phyloP scores from a whole-genome alignment of 2,797 vertebrate genomes.

The Luscinia megarhynchos region DNA sequence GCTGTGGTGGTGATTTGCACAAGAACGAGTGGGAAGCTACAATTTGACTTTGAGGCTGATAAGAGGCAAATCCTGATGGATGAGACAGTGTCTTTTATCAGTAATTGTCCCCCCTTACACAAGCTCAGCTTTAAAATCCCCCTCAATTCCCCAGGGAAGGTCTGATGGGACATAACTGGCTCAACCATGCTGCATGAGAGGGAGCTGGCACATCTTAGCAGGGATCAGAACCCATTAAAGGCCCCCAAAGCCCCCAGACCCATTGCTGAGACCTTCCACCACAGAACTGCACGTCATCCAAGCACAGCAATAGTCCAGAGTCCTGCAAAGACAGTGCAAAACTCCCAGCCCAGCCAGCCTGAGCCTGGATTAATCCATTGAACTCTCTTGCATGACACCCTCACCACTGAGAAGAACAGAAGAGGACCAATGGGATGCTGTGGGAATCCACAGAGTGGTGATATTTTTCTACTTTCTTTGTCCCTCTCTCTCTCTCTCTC shows the following conservation, averaged over 20 bases:
- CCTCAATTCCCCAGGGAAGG: neutral
- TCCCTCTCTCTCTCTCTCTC: neutral
- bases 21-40: neutral
- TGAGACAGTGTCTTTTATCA: neutral
- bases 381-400: no score
- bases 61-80: neutral
- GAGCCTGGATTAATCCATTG: no score
- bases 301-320: neutral
- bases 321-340: accelerated
- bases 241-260: neutral
- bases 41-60: no score
- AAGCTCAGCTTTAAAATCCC: neutral
- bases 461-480: neutral
- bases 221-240: no score
- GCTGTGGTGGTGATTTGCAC: neutral
- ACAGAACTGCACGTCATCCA: accelerated
- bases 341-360: neutral
- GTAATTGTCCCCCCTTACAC: neutral
- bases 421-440: accelerated
- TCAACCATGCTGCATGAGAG: neutral
- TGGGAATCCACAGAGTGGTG: no score
- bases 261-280: neutral
- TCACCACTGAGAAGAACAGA: neutral
- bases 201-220: neutral
- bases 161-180: neutral